Evolutionary conservation across 2,888 invertebrate genomes (phyloP).

Genomic region (Taphrorychus bicolor): DNA sequence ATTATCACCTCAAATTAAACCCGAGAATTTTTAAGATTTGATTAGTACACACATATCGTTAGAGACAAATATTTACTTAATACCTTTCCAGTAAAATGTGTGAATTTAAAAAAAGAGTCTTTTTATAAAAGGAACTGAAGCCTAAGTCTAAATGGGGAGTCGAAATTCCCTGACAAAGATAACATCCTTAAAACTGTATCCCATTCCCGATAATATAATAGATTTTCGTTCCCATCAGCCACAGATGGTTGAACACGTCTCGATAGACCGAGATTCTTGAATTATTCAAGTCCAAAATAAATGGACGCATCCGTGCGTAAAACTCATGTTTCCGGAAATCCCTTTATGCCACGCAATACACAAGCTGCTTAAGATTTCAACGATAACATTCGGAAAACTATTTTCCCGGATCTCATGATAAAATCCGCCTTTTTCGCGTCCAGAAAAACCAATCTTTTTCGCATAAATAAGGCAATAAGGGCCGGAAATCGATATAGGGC

Average conservation of each 20-base stretch:
- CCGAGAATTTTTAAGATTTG: too few species aligned
- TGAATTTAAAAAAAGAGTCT: too few species aligned
- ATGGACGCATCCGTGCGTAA: not conserved
- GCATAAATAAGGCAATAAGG: not conserved
- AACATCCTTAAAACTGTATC: not conserved
- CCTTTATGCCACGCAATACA: not conserved
- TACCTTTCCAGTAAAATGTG: too few species aligned
- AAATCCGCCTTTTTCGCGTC: not conserved
- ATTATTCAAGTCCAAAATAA: not conserved
- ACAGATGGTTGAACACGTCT: not conserved
- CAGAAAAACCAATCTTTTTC: not conserved
- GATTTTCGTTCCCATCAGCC: not conserved
- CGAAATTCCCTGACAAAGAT: too few species aligned
- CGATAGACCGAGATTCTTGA: not conserved
- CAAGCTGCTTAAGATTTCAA: not conserved
- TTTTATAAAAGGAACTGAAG: too few species aligned
- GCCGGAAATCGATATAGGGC: not conserved
- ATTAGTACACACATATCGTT: too few species aligned
- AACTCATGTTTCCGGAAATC: not conserved
- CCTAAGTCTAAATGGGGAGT: too few species aligned
- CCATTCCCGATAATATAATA: not conserved
- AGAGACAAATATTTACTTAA: too few species aligned
- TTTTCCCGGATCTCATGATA: not conserved
- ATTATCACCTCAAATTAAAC: too few species aligned
- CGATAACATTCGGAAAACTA: not conserved